These are phyloP conservation scores for Melanostoma scalare DNA, from an alignment of 2,888 invertebrate species.

Conservation along the genomic window DNA sequence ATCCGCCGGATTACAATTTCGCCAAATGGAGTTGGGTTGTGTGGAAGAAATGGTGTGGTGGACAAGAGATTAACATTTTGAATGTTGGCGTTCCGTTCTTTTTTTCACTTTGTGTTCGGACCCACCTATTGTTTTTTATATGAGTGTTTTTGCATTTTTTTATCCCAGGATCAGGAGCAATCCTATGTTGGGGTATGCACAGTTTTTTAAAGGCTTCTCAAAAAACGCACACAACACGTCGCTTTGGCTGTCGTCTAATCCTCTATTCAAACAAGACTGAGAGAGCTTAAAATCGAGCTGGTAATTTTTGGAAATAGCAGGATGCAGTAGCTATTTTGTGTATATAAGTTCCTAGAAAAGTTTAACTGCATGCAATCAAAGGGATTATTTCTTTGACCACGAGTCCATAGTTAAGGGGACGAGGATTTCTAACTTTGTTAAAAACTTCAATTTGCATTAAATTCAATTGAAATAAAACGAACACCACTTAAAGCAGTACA, in stretches of 20 bases:
- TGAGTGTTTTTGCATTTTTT: constrained; percentile 19
- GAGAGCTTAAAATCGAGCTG: constrained; percentile 44
- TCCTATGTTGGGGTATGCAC: constrained; percentile 30
- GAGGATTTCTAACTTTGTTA: no score
- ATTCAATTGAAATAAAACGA: no score
- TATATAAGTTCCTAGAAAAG: constrained; percentile 29
- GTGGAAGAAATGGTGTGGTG: constrained; percentile 54
- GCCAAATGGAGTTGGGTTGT: constrained; percentile 66
- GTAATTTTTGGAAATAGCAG: constrained; percentile 37
- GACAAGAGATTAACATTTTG: constrained; percentile 69
- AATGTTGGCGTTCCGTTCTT: constrained; percentile 41
- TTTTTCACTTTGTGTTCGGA: not conserved
- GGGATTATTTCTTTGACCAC: constrained; percentile 20
- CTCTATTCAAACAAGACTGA: constrained; percentile 39
- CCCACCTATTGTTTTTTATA: constrained; percentile 33
- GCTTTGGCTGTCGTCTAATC: constrained; percentile 45
- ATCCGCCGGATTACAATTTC: constrained; percentile 69
- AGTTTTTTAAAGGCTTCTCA: constrained; percentile 59
- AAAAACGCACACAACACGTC: constrained; percentile 17
- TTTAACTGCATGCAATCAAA: constrained; percentile 11
- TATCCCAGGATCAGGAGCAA: constrained; percentile 44
- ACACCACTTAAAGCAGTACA: no score
- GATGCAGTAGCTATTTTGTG: constrained; percentile 23
- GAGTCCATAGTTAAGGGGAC: not conserved
- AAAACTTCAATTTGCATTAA: no score